A percentile compares a stretch with the other conserved stretches of the same genome.
phyloP scores from a whole-genome alignment of 2,888 invertebrate species.

The Tipula vernalis region DNA sequence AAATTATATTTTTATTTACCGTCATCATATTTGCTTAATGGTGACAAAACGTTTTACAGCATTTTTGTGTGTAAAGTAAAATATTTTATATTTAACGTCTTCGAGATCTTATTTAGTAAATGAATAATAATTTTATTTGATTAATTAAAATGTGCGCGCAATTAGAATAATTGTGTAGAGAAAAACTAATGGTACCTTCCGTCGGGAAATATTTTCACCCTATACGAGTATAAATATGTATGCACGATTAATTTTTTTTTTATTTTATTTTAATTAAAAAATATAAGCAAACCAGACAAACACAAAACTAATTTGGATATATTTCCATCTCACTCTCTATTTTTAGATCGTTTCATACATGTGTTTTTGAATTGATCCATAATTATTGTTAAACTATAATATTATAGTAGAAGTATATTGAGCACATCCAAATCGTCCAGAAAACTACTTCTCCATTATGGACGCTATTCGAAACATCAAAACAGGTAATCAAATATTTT shows the following conservation, averaged over 20 bases:
- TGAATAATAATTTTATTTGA: background rate
- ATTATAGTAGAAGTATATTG: background rate
- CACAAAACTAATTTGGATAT: background rate
- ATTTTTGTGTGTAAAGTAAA: background rate
- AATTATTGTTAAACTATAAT: background rate
- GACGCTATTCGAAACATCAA: background rate
- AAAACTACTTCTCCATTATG: background rate
- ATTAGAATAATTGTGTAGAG: background rate
- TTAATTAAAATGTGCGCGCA: background rate
- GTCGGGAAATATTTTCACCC: background rate
- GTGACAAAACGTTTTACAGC: background rate
- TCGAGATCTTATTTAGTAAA: background rate
- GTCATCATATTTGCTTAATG: background rate
- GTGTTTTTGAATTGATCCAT: background rate
- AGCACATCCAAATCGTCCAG: background rate
- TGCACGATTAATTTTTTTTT: background rate
- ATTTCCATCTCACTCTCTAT: background rate
- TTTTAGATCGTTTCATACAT: background rate
- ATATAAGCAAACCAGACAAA: background rate
- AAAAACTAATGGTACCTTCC: background rate
- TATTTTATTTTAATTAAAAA: background rate
- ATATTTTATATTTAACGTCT: background rate
- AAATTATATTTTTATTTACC: slow-evolving; percentile 1
- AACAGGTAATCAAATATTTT: slow-evolving; percentile 4
- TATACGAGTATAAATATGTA: too few species aligned